Percentiles rank a stretch among this genome's conserved stretches.
Evolutionary conservation across 2,113 vertebrate genomes (phyloP).

Genomic region (Macrotis lagotis): DNA sequence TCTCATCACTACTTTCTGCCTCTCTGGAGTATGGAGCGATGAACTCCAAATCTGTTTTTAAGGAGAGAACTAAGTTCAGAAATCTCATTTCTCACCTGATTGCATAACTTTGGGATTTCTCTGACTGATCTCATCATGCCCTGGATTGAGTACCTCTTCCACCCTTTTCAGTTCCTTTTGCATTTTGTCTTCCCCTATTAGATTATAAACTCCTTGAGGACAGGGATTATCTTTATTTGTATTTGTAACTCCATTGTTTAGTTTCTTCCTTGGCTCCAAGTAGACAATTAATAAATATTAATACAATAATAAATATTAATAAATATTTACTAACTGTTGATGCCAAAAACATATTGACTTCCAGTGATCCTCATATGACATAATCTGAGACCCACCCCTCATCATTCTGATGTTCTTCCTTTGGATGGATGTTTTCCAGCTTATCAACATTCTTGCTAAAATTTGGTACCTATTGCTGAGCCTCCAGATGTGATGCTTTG

Average conservation of each 20-base stretch:
- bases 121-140: not conserved
- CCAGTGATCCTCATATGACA: too few relatives aligned
- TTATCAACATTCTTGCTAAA: not conserved
- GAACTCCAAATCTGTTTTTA: not conserved
- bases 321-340: not conserved
- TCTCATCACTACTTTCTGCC: not conserved
- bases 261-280: not conserved
- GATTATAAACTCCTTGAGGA: not conserved
- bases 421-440: not conserved
- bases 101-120: not conserved
- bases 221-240: not conserved
- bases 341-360: not conserved
- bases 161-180: not conserved
- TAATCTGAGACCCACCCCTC: not conserved
- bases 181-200: not conserved
- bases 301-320: too few relatives aligned
- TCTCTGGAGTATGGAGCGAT: not conserved
- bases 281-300: not conserved
- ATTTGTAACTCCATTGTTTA: not conserved
- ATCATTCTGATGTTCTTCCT: not conserved
- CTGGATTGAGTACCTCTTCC: not conserved
- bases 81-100: not conserved
- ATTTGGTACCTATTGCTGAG: not conserved
- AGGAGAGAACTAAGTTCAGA: not conserved
- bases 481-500: not conserved